Evolutionary conservation across 1,140 invertebrate species (phyloP), one percentile per base, ranked within the genome.

Genomic region (Ostrea denselamellosa): DNA sequence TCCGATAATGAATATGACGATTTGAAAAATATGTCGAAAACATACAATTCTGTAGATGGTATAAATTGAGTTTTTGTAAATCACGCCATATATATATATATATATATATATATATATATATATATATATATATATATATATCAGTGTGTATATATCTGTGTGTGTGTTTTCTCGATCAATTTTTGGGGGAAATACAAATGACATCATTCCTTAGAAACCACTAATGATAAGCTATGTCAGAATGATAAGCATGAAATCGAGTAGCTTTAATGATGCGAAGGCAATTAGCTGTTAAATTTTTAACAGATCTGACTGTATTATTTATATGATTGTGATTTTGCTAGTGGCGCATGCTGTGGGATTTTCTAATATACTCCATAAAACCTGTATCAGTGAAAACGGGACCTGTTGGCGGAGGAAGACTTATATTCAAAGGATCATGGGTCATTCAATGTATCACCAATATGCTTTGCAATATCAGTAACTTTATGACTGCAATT

Each of bases 381-480:
- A 28, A 77, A 14, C 14, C 22, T 10, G 68, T 25, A 12, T 77
- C 22, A 25, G 22, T 77, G 68, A 25, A 22, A 77, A 77, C 28
- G 2, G 5, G 12, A 77, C 28, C 34, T 28, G 68, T 7, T 34
- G 68, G 56, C n/a, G 56, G 56, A 62, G n/a, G n/a, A 62, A 19
- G n/a, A 62, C 56, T 7, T 62, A 19, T 8, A 0, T 5, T n/a
- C 17, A 56, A 19, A 62, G 17, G n/a, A 62, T 34, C 68, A 34
- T 14, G 56, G 22, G 25, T 10, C 22, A 25, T 22, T n/a, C 65
- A 22, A 22, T 68, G 65, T 25, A 77, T n/a, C n/a, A 62, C 5
- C 68, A 77, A 77, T 77, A 28, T 77, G 68, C 68, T 17, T 77
- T 77, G 68, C 28, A 77, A 77, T 77, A 77, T 77, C 25, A 28